Percentiles rank a stretch among this genome's conserved stretches.
phyloP scores from a whole-genome alignment of 2,797 vertebrate species.

The Macrochelys suwanniensis region DNA sequence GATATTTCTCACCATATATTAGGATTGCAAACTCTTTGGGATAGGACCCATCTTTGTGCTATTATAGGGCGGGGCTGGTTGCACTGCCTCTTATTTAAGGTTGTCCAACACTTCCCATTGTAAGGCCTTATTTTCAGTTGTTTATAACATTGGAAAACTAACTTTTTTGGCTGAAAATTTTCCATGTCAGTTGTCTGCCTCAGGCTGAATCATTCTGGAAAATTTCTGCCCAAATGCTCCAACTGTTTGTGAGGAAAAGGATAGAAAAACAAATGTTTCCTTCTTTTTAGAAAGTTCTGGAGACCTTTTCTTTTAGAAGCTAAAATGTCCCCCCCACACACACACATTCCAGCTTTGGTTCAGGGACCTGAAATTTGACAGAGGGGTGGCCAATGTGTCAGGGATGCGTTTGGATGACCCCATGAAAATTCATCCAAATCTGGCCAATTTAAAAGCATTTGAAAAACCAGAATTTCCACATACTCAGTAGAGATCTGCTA shows the following conservation, averaged over 20 bases:
- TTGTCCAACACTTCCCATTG: background rate
- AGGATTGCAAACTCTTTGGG: background rate
- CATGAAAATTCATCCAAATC: background rate
- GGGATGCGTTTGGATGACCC: background rate
- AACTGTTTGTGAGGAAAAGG: background rate
- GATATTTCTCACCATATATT: background rate
- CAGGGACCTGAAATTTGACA: background rate
- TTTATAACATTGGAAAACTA: accelerated
- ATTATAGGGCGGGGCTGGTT: background rate
- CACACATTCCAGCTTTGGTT: background rate
- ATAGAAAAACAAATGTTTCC: background rate
- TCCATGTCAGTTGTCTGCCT: background rate
- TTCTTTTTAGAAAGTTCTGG: background rate
- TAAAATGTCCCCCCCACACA: background rate
- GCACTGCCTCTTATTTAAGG: background rate
- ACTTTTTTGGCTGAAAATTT: background rate
- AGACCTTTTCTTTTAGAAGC: background rate
- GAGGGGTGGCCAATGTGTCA: background rate
- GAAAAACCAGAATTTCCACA: accelerated
- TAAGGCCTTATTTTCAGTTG: background rate
- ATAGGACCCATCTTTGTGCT: background rate
- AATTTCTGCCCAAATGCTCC: background rate
- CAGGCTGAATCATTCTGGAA: background rate
- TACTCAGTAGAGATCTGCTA: background rate
- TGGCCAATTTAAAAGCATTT: background rate